These are phyloP conservation scores for Apodemia zela DNA, from an alignment of 2,888 invertebrate species.

Conservation along the genomic window DNA sequence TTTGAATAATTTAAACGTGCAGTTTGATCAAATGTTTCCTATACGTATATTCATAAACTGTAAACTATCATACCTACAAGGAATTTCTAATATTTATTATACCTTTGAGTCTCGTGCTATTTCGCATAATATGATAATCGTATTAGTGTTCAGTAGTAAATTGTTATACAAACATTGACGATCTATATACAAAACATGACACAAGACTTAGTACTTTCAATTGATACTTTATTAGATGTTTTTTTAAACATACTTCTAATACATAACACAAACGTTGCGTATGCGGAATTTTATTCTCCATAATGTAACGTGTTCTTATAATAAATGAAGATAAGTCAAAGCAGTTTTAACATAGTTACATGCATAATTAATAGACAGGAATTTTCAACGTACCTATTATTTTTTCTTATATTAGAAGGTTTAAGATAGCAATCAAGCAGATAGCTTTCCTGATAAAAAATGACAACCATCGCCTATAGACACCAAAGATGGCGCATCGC, in stretches of 20 bases:
- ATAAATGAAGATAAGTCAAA: too few relatives aligned
- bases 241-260: not conserved
- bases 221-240: conserved; percentile 18
- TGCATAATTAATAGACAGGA: too few relatives aligned
- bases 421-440: too few relatives aligned
- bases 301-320: not conserved
- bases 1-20: too few relatives aligned
- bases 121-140: conserved; percentile 2
- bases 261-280: not conserved
- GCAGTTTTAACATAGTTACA: too few relatives aligned
- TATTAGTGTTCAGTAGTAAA: conserved; percentile 6
- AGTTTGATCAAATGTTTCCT: too few relatives aligned
- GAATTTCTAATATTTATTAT: not conserved
- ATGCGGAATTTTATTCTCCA: conserved; percentile 5
- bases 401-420: too few relatives aligned
- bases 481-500: too few relatives aligned
- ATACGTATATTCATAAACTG: not conserved
- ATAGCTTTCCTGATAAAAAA: too few relatives aligned
- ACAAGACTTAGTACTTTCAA: conserved; percentile 18
- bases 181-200: conserved; percentile 18
- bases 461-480: too few relatives aligned
- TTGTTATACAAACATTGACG: conserved; percentile 22
- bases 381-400: too few relatives aligned
- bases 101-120: not conserved
- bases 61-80: not conserved